phyloP scores from a whole-genome alignment of 2,888 invertebrate genomes.

The Sabellastarte sp. region DNA sequence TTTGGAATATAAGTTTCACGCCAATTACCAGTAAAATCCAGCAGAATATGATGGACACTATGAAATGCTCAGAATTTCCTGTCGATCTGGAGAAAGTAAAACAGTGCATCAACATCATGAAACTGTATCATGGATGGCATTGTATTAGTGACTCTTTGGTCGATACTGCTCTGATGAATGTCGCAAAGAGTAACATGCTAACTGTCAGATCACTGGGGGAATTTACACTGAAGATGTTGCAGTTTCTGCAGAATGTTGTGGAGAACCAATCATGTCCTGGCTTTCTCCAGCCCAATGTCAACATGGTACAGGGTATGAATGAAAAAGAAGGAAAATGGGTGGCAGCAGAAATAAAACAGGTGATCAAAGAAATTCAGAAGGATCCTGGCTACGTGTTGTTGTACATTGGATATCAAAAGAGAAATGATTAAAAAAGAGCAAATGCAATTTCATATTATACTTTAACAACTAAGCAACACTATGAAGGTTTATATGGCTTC shows the following conservation, averaged over 20 bases:
- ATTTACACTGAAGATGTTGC: background rate
- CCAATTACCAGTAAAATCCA: background rate
- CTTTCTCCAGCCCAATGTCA: constrained; percentile 9
- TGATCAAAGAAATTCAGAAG: background rate
- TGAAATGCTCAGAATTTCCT: background rate
- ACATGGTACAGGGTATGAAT: background rate
- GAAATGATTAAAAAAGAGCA: too few relatives aligned
- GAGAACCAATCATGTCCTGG: background rate
- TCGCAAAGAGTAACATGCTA: background rate
- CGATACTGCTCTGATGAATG: background rate
- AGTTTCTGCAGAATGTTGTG: background rate
- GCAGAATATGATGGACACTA: background rate
- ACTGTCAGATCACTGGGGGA: background rate
- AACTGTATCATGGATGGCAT: background rate
- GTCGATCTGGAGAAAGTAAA: background rate
- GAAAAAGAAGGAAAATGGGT: background rate
- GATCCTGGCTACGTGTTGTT: background rate
- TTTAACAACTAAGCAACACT: too few relatives aligned
- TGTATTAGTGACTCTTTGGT: background rate
- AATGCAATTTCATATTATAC: too few relatives aligned
- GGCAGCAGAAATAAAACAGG: background rate
- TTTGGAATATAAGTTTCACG: background rate
- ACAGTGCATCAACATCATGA: background rate
- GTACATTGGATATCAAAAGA: background rate
- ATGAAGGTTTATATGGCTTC: too few relatives aligned